phyloP scores from a whole-genome alignment of 2,888 invertebrate genomes.

The Epistrophella euchroma region DNA sequence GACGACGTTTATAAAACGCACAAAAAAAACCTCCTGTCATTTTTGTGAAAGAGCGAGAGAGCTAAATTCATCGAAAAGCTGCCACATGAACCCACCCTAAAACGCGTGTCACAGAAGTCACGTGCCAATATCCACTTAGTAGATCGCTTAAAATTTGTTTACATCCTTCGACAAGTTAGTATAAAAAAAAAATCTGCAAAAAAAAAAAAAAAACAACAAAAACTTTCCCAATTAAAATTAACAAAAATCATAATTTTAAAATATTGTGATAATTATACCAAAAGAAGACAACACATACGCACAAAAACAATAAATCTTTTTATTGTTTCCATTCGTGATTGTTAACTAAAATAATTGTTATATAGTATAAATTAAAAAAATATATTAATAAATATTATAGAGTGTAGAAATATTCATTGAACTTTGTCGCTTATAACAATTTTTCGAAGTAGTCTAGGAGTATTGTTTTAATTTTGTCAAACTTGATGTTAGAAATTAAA shows the following conservation, averaged over 20 bases:
- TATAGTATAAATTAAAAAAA: constrained; percentile 1
- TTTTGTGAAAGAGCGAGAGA: constrained; percentile 33
- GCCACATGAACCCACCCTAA: constrained; percentile 65
- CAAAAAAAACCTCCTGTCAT: constrained; percentile 35
- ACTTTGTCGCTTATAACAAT: background rate
- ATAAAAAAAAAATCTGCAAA: constrained; percentile 1
- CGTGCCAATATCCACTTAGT: constrained; percentile 62
- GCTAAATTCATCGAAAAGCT: constrained; percentile 42
- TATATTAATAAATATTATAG: background rate
- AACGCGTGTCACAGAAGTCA: constrained; percentile 66
- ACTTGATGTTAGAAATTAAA: constrained; percentile 15
- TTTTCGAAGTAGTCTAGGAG: constrained; percentile 9
- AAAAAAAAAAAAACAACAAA: constrained; percentile 13
- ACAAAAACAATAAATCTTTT: constrained; percentile 64
- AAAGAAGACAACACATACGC: constrained; percentile 69
- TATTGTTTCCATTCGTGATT: constrained; percentile 53
- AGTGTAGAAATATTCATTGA: background rate
- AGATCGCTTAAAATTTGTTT: constrained; percentile 71
- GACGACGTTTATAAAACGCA: constrained; percentile 1
- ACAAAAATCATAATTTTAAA: constrained; percentile 3
- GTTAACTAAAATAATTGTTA: constrained; percentile 23
- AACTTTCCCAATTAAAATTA: constrained; percentile 19
- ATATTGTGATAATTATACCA: constrained; percentile 61
- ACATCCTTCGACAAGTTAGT: constrained; percentile 66
- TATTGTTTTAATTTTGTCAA: constrained; percentile 6